A percentile compares a stretch with the other conserved stretches of the same genome.
Conservation (phyloP, 2,113 vertebrate genomes). For the Dolichallabes microphthalmus region DNA sequence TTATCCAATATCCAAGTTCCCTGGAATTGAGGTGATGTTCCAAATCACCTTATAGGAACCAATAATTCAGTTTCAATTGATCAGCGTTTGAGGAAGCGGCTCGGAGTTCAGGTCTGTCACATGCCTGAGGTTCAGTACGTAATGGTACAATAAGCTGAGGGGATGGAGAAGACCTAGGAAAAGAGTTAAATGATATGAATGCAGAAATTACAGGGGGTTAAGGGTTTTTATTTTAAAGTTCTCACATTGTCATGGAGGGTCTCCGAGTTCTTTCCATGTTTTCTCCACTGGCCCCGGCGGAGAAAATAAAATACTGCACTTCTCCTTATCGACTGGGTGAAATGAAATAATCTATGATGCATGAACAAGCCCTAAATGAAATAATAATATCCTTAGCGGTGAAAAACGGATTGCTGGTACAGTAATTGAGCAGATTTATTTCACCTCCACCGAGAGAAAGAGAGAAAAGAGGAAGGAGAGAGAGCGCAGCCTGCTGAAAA, state of each 20-base stretch:
- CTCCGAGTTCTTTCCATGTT: not conserved
- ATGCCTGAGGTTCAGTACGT: constrained; percentile 71
- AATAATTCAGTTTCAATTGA: constrained; percentile 91
- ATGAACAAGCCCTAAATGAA: constrained; percentile 95
- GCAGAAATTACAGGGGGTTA: not conserved
- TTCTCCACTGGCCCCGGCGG: constrained; percentile 69
- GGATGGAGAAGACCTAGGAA: not conserved
- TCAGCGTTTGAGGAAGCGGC: constrained; percentile 81
- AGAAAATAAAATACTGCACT: constrained; percentile 84
- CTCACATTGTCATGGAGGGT: not conserved
- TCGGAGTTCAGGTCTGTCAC: constrained; percentile 79
- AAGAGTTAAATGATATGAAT: not conserved
- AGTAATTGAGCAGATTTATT: constrained; percentile 97
- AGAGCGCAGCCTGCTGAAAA: constrained; percentile 78
- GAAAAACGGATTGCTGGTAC: constrained; percentile 89
- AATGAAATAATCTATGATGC: constrained; percentile 96
- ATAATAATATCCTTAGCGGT: constrained; percentile 97
- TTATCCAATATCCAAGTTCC: constrained; percentile 90
- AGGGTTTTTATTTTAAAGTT: not conserved
- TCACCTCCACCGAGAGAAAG: constrained; percentile 68
- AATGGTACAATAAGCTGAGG: not conserved
- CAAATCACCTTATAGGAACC: constrained; percentile 89
- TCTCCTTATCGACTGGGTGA: constrained; percentile 91
- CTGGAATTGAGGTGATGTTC: constrained; percentile 83
- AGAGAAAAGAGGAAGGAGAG: constrained; percentile 64